These are phyloP conservation scores for Sylvia atricapilla DNA, from an alignment of 2,113 vertebrate species.

Conservation along the genomic window DNA sequence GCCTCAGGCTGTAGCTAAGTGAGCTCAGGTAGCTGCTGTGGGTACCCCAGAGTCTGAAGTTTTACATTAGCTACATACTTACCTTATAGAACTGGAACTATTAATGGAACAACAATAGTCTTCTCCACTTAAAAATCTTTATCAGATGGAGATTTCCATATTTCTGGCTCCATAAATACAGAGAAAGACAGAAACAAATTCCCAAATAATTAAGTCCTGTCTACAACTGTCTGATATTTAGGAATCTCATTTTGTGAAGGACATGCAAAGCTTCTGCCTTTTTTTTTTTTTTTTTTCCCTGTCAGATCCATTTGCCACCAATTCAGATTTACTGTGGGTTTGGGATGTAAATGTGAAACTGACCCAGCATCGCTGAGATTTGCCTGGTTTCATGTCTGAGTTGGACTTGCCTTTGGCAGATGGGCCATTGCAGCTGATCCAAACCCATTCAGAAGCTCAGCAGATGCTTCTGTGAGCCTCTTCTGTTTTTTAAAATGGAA, in stretches of 20 bases:
- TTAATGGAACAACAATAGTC: neutral
- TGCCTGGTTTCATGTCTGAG: neutral
- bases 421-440: neutral
- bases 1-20: neutral
- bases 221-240: neutral
- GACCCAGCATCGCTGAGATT: neutral
- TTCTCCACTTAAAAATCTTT: neutral
- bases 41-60: neutral
- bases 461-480: slow-evolving; percentile 24
- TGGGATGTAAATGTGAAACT: neutral
- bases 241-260: neutral
- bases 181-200: neutral
- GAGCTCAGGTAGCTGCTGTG: neutral
- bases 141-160: neutral
- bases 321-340: neutral
- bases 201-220: neutral
- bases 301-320: neutral
- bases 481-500: neutral
- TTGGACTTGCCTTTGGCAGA: neutral
- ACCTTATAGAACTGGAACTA: neutral
- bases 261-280: neutral
- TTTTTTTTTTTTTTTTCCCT: neutral
- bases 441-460: slow-evolving; percentile 3
- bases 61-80: neutral
- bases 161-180: neutral